Percentiles rank a stretch among this genome's conserved stretches.
Evolutionary conservation across 1,140 invertebrate species (phyloP).

Genomic region (Olivierus martensii): DNA sequence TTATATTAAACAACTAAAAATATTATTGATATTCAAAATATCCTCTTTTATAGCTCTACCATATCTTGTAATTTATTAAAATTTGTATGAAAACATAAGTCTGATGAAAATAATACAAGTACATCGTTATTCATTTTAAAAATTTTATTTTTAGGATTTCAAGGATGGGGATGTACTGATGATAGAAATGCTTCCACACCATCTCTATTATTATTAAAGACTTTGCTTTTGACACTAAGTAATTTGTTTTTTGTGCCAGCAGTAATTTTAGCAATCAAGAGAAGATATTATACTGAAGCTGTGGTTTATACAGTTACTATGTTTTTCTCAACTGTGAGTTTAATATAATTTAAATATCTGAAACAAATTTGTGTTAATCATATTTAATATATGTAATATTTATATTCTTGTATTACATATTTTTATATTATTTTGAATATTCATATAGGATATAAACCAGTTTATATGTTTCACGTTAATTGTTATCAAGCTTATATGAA

Average conservation of each 20-base stretch:
- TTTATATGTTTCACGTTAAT: neutral
- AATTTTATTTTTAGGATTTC: constrained; percentile 22
- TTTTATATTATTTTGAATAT: too few species aligned
- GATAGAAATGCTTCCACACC: constrained; percentile 21
- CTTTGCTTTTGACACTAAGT: constrained; percentile 29
- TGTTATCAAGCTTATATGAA: neutral
- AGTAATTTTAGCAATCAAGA: constrained; percentile 25
- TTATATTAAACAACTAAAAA: too few species aligned
- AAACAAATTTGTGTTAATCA: too few species aligned
- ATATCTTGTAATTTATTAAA: too few species aligned
- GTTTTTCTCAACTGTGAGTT: constrained; percentile 33
- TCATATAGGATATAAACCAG: neutral
- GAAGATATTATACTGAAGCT: constrained; percentile 26
- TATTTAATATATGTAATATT: too few species aligned
- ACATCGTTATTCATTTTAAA: too few species aligned
- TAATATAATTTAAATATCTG: too few species aligned
- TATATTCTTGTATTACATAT: too few species aligned
- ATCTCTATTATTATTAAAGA: constrained; percentile 18
- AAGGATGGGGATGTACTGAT: constrained; percentile 30
- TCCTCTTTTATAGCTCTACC: too few species aligned
- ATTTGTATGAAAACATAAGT: too few species aligned
- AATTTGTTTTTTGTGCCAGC: constrained; percentile 31
- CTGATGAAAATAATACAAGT: too few species aligned
- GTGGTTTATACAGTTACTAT: constrained; percentile 29
- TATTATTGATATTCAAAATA: too few species aligned